These are phyloP conservation scores for Idaea aversata DNA, from an alignment of 2,888 invertebrate species.

Conservation along the genomic window DNA sequence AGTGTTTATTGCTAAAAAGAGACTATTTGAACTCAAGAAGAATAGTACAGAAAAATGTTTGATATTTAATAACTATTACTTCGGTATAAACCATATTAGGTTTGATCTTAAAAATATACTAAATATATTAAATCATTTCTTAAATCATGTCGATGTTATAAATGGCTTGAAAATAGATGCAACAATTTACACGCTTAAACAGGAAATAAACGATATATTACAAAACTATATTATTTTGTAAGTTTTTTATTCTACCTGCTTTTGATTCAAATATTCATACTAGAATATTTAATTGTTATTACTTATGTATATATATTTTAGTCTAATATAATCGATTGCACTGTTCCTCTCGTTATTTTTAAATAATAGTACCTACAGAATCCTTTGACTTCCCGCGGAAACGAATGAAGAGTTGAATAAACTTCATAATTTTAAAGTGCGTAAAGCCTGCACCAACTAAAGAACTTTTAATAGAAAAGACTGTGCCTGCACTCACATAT, in stretches of 20 bases:
- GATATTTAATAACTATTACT: conserved; percentile 56
- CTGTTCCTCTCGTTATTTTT: no score
- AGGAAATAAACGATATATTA: not conserved
- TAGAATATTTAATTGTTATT: no score
- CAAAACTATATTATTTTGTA: not conserved
- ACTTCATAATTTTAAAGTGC: not conserved
- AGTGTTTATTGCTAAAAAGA: conserved; percentile 81
- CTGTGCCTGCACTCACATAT: no score
- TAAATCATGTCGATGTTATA: conserved; percentile 14
- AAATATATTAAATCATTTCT: conserved; percentile 18
- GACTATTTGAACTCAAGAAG: conserved; percentile 60
- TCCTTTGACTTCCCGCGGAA: not conserved
- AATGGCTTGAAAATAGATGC: conserved; percentile 6
- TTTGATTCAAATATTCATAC: no score
- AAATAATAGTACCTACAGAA: no score
- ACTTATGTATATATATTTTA: no score
- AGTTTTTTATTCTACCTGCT: not conserved
- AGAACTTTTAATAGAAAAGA: no score
- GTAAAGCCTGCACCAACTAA: no score
- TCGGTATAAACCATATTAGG: conserved; percentile 58
- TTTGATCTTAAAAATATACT: conserved; percentile 57
- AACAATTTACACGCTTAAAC: not conserved
- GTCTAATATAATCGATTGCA: no score
- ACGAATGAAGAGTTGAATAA: not conserved
- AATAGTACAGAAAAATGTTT: conserved; percentile 46